Evolutionary conservation across 2,113 vertebrate genomes (phyloP), one percentile per base, ranked within the genome.

Genomic region (Colaptes auratus): DNA sequence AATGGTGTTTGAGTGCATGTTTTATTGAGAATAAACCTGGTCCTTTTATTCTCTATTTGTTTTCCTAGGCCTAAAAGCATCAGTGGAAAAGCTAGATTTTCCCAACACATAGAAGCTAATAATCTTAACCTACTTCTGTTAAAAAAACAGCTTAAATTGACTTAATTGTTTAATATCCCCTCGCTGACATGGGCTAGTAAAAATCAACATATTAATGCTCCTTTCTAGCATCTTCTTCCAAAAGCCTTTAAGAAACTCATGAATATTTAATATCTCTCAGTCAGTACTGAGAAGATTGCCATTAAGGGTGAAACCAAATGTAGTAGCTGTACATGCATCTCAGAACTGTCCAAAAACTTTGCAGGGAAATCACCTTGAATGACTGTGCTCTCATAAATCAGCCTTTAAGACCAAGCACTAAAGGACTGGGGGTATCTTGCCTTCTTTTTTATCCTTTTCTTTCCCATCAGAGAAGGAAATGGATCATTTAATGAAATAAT

Each of bases 101-200:
- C 84, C 64, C 70, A 82, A 7, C 23, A 60, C 7, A 1, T 3
- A 2, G 64, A 23, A 23, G 42, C 56, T 82, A 55, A n/a, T 90
- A 70, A 86, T 74, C 72, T 84, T 67, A n/a, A 84, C 82, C 69
- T 97, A 90, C 91, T 96, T 74, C 95, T 97, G 71, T 76, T 82
- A 88, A 93, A 94, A 95, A 78, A 92, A 56, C 21, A 36, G 46
- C 50, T 88, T 86, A 30, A 93, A 89, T 79, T 83, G 91, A 72
- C 88, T 98, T 95, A 95, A 97, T 97, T 96, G 97, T 96, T 97
- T 95, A 97, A 95, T 82, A 95, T 60, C 44, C 72, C 59, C 87
- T 92, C 7, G 0, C 53, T 92, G 76, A 95, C 73, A 89, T 20
- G 53, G 65, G 77, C 58, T 88, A 95, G 92, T 88, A 93, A 95